Conservation (phyloP, 2,113 vertebrate genomes). For the Paraplagusia blochii region DNA sequence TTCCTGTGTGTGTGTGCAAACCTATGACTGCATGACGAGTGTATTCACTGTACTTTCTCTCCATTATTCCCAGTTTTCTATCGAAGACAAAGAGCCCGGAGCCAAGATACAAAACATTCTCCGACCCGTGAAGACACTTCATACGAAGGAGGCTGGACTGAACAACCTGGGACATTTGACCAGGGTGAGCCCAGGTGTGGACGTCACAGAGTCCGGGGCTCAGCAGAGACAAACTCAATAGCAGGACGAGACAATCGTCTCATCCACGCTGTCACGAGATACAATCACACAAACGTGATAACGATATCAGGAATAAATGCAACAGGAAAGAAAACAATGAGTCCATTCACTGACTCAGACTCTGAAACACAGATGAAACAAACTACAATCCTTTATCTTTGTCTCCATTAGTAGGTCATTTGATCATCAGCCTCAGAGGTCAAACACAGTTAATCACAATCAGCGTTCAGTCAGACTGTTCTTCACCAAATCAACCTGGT, state of each 20-base stretch:
- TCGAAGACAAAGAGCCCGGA: slow-evolving; percentile 48
- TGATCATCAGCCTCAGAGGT: slow-evolving; percentile 1
- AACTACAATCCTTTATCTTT: slow-evolving; percentile 2
- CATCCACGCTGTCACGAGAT: slow-evolving; percentile 8
- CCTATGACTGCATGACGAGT: slow-evolving; percentile 14
- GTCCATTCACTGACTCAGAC: neutral
- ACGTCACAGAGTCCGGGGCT: neutral
- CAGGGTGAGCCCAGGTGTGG: neutral
- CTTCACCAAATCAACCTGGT: slow-evolving; percentile 15
- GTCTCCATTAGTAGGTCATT: neutral
- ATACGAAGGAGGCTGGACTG: slow-evolving; percentile 20
- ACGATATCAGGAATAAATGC: neutral
- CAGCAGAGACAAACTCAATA: neutral
- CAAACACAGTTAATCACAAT: slow-evolving; percentile 9
- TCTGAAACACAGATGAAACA: neutral
- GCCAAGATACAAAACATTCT: slow-evolving; percentile 51
- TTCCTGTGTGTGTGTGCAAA: slow-evolving; percentile 6
- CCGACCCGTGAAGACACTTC: slow-evolving; percentile 34
- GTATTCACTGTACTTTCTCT: slow-evolving; percentile 17
- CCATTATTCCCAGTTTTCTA: slow-evolving; percentile 29
- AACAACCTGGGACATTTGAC: slow-evolving; percentile 29
- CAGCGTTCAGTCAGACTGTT: neutral
- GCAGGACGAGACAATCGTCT: neutral
- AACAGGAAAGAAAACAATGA: neutral
- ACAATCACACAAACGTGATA: slow-evolving; percentile 4